phyloP scores from a whole-genome alignment of 1,140 invertebrate species.

The Neoseiulus cucumeris region DNA sequence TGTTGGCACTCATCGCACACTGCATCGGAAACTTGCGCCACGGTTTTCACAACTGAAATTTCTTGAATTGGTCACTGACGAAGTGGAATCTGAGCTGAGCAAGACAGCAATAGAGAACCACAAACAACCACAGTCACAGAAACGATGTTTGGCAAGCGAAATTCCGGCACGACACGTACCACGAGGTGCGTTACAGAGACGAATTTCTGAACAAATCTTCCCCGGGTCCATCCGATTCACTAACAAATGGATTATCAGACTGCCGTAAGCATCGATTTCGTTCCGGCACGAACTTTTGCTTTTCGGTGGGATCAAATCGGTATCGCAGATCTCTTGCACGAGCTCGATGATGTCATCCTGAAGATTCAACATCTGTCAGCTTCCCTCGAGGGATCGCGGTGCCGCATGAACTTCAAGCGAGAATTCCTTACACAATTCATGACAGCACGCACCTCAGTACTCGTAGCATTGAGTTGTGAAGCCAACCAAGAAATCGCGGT shows the following conservation, averaged over 20 bases:
- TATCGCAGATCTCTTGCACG: background rate
- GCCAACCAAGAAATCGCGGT: background rate
- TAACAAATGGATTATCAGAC: constrained; percentile 1
- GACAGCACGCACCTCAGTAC: background rate
- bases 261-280: background rate
- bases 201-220: background rate
- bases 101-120: background rate
- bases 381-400: too few relatives aligned
- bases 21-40: background rate
- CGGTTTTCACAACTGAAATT: background rate
- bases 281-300: background rate
- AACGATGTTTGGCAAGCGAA: background rate
- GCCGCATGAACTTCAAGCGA: too few relatives aligned
- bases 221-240: background rate
- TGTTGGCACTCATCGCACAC: background rate
- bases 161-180: background rate
- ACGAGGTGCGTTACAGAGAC: background rate
- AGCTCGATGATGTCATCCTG: background rate
- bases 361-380: background rate
- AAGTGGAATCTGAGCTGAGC: background rate
- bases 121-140: background rate
- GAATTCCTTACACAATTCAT: too few relatives aligned
- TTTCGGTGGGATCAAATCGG: background rate
- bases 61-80: background rate
- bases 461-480: background rate